These are phyloP conservation scores for Heliothis peltigera DNA, from an alignment of 2,888 invertebrate genomes.

Conservation along the genomic window DNA sequence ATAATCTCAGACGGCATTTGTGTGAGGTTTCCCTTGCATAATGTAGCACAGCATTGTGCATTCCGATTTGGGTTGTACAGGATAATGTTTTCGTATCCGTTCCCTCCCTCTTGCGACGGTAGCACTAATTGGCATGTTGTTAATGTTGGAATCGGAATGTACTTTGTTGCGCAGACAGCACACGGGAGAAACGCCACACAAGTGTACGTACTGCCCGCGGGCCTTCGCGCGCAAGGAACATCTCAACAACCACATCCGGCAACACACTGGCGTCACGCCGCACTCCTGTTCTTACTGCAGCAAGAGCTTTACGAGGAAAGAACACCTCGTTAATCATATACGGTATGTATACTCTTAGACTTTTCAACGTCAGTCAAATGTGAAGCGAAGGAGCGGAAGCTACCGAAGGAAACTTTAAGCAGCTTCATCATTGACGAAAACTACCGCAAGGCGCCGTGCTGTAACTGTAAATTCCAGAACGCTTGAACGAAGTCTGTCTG, in stretches of 20 bases:
- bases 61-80: conserved; percentile 82
- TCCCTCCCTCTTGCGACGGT: conserved; percentile 43
- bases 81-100: conserved; percentile 39
- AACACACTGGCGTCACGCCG: conserved; percentile 92
- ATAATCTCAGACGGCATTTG: conserved; percentile 76
- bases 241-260: conserved; percentile 95
- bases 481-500: conserved; percentile 55
- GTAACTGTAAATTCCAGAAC: conserved; percentile 23
- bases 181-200: conserved; percentile 95
- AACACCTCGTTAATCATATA: conserved; percentile 92
- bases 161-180: conserved; percentile 91
- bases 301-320: conserved; percentile 93
- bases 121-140: conserved; percentile 48
- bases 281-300: conserved; percentile 93
- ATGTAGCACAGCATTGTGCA: conserved; percentile 88
- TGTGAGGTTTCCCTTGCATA: conserved; percentile 79
- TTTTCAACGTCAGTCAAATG: too few relatives aligned
- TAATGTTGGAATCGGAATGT: conserved; percentile 83
- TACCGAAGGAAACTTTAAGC: too few relatives aligned
- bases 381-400: too few relatives aligned
- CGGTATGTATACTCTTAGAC: conserved; percentile 70
- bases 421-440: conserved; percentile 6
- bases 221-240: conserved; percentile 94
- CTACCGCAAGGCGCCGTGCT: neutral
- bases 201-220: conserved; percentile 91